These are phyloP conservation scores for Pseudolycoriella hygida DNA, from an alignment of 2,888 invertebrate species.

Conservation along the genomic window DNA sequence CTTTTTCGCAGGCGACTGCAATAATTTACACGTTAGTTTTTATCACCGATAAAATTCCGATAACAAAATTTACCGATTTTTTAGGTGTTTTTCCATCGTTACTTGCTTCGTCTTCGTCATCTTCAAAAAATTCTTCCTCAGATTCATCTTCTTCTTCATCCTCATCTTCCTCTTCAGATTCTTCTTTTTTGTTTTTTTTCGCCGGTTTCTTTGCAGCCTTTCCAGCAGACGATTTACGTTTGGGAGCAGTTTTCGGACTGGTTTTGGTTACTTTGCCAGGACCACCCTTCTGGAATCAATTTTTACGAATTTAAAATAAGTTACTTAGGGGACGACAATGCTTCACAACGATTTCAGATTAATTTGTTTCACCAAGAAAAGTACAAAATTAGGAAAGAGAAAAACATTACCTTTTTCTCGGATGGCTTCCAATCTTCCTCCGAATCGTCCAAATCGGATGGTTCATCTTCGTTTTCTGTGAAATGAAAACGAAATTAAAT, in stretches of 20 bases:
- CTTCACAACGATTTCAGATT: too few relatives aligned
- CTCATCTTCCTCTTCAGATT: conserved; percentile 2
- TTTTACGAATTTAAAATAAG: background rate
- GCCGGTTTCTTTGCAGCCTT: background rate
- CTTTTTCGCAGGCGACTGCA: background rate
- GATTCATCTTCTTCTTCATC: conserved; percentile 2
- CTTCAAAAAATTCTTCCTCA: conserved; percentile 6
- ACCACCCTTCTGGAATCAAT: conserved; percentile 2
- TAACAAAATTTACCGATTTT: too few relatives aligned
- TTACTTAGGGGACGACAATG: background rate
- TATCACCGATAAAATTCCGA: background rate
- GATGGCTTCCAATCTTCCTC: conserved; percentile 28
- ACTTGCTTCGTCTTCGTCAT: conserved; percentile 5
- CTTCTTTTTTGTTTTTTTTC: conserved; percentile 5
- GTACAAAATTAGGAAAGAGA: too few relatives aligned
- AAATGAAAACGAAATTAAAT: too few relatives aligned
- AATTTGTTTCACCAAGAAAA: too few relatives aligned
- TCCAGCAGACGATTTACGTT: conserved; percentile 3
- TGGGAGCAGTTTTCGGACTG: background rate
- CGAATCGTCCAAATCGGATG: conserved; percentile 26
- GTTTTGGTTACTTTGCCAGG: background rate
- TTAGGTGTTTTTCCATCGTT: conserved; percentile 1
- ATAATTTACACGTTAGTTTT: background rate
- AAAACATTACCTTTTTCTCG: conserved; percentile 1
- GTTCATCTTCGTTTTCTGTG: conserved; percentile 26